These are phyloP conservation scores for Aix galericulata DNA, from an alignment of 2,113 vertebrate species.

Conservation along the genomic window DNA sequence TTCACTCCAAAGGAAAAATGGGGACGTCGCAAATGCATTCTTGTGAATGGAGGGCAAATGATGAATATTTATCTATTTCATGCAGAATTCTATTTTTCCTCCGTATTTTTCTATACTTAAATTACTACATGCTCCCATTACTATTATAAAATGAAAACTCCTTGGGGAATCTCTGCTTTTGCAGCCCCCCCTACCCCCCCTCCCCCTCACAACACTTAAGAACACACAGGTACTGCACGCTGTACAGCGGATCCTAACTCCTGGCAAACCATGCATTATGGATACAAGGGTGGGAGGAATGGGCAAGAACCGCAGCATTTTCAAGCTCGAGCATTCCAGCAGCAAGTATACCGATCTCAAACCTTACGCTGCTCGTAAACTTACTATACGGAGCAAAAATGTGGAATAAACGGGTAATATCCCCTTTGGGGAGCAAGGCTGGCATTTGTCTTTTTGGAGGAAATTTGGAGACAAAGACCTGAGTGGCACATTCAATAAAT, in stretches of 20 bases:
- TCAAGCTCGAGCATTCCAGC: conserved; percentile 36
- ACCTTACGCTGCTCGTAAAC: background rate
- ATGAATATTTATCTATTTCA: conserved; percentile 63
- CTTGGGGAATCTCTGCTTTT: background rate
- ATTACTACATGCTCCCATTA: background rate
- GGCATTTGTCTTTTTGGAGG: background rate
- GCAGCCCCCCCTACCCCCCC: background rate
- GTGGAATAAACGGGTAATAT: background rate
- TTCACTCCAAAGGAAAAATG: conserved; percentile 47
- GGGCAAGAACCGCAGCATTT: conserved; percentile 43
- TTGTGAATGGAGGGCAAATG: conserved; percentile 53
- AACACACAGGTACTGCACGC: background rate
- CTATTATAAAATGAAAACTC: conserved; percentile 31
- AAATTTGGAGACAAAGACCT: background rate
- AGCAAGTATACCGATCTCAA: conserved; percentile 23
- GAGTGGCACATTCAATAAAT: background rate
- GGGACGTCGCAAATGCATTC: conserved; percentile 36
- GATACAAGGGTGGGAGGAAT: conserved; percentile 24
- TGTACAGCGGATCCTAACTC: conserved; percentile 26
- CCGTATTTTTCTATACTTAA: conserved; percentile 54
- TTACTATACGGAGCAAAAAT: background rate
- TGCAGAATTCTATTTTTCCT: conserved; percentile 37
- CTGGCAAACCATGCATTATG: conserved; percentile 48
- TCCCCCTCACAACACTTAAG: background rate
- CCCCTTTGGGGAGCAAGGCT: background rate